Conservation (phyloP, 2,888 invertebrate species). For the Lomographa bimaculata region DNA sequence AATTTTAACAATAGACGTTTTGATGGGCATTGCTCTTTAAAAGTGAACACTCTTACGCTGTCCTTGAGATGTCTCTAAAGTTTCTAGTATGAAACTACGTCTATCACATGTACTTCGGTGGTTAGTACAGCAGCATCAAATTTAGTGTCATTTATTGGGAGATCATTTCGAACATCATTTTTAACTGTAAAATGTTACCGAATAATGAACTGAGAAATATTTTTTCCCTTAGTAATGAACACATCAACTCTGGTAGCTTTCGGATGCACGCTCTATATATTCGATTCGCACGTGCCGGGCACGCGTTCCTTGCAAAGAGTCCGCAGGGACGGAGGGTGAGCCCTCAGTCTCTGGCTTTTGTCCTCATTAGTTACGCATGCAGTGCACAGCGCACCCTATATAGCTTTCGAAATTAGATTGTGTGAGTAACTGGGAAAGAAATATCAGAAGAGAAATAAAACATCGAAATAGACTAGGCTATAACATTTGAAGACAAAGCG, state of each 20-base stretch:
- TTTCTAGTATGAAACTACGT: too few relatives aligned
- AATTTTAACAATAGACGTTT: conserved; percentile 5
- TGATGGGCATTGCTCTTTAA: conserved; percentile 17
- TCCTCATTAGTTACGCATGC: conserved; percentile 49
- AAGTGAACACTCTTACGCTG: conserved; percentile 8
- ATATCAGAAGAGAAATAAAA: too few relatives aligned
- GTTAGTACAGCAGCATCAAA: too few relatives aligned
- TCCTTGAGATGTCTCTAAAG: conserved; percentile 9
- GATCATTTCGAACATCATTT: too few relatives aligned
- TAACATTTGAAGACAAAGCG: too few relatives aligned
- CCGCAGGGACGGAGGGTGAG: conserved; percentile 22
- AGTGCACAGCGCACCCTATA: conserved; percentile 32
- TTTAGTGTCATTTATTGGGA: not conserved
- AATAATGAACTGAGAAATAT: conserved; percentile 10
- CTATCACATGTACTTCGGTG: too few relatives aligned
- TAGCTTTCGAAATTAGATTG: conserved; percentile 32
- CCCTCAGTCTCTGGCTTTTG: conserved; percentile 30
- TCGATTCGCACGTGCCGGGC: conserved; percentile 48
- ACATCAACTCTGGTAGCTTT: conserved; percentile 50
- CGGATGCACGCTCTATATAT: conserved; percentile 50
- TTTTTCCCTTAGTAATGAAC: conserved; percentile 47
- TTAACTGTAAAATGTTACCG: too few relatives aligned
- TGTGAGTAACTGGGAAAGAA: conserved; percentile 5
- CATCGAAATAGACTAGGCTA: too few relatives aligned
- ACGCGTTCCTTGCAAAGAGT: conserved; percentile 34